These are phyloP conservation scores for Chaetodon trifascialis DNA, from an alignment of 2,113 vertebrate species.

Conservation along the genomic window DNA sequence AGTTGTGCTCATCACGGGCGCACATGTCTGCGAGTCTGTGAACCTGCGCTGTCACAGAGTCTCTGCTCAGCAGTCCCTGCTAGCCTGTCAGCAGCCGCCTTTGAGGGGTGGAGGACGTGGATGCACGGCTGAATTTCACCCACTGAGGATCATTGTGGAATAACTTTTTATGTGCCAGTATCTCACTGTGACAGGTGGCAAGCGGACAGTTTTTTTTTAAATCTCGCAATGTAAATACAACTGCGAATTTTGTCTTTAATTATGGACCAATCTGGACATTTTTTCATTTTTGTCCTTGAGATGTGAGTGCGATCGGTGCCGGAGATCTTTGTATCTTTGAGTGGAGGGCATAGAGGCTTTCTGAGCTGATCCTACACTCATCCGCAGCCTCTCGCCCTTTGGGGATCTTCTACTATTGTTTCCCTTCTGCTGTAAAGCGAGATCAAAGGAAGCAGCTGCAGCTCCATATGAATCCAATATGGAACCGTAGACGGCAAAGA, in stretches of 20 bases:
- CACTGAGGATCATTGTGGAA: slow-evolving; percentile 22
- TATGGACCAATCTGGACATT: slow-evolving; percentile 27
- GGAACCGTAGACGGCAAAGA: slow-evolving; percentile 41
- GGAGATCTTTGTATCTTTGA: not conserved
- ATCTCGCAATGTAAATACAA: not conserved
- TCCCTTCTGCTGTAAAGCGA: slow-evolving; percentile 43
- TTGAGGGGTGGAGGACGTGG: slow-evolving; percentile 1
- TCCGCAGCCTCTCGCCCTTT: slow-evolving; percentile 63
- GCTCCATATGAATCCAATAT: slow-evolving; percentile 53
- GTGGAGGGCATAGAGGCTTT: slow-evolving; percentile 19
- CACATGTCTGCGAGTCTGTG: slow-evolving; percentile 51
- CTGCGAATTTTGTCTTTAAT: not conserved
- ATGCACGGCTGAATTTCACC: not conserved
- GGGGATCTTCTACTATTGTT: slow-evolving; percentile 68
- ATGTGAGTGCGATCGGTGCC: not conserved
- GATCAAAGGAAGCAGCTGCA: slow-evolving; percentile 67
- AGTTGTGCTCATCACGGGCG: slow-evolving; percentile 54
- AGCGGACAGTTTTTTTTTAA: not conserved
- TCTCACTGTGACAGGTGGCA: not conserved
- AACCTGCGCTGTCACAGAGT: not conserved
- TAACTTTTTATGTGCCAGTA: slow-evolving; percentile 32
- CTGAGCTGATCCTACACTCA: slow-evolving; percentile 42
- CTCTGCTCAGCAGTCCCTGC: not conserved
- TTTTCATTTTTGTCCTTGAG: not conserved
- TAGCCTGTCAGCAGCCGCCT: not conserved